These are phyloP conservation scores for Delphinapterus leucas DNA, from an alignment of 2,113 vertebrate genomes.

Conservation along the genomic window DNA sequence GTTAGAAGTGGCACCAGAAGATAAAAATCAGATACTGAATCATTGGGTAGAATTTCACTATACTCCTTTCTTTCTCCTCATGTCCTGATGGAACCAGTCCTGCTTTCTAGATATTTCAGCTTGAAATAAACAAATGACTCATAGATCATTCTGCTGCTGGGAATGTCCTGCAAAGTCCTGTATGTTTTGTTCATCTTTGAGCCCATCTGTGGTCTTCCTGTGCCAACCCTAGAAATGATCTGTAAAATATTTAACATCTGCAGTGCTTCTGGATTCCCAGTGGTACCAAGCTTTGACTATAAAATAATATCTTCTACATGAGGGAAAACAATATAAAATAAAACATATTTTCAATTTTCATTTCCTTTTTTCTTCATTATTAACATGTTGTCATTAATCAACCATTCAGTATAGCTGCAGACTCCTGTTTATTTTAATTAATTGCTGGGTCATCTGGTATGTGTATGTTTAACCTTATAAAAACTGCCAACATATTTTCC, in stretches of 20 bases:
- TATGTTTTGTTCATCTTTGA: background rate
- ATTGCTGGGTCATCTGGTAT: background rate
- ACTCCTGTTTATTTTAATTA: background rate
- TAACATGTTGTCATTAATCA: background rate
- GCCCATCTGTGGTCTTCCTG: background rate
- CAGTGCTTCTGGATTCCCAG: background rate
- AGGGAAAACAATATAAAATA: background rate
- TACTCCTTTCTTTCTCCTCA: background rate
- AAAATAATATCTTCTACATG: background rate
- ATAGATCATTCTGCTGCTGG: background rate
- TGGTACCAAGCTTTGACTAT: background rate
- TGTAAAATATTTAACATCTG: slow-evolving; percentile 24
- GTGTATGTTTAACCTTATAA: background rate
- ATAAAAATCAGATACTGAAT: background rate
- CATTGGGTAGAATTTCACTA: background rate
- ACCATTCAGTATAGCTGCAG: background rate
- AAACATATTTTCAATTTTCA: background rate
- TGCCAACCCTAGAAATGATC: background rate
- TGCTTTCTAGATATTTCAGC: background rate
- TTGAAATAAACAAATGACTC: slow-evolving; percentile 33
- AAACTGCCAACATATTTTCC: background rate
- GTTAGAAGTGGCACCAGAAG: background rate
- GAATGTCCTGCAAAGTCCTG: background rate
- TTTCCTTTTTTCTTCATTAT: background rate
- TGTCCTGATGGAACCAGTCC: background rate